Conservation (phyloP, 2,888 invertebrate species). For the Himalopsyche anomala region DNA sequence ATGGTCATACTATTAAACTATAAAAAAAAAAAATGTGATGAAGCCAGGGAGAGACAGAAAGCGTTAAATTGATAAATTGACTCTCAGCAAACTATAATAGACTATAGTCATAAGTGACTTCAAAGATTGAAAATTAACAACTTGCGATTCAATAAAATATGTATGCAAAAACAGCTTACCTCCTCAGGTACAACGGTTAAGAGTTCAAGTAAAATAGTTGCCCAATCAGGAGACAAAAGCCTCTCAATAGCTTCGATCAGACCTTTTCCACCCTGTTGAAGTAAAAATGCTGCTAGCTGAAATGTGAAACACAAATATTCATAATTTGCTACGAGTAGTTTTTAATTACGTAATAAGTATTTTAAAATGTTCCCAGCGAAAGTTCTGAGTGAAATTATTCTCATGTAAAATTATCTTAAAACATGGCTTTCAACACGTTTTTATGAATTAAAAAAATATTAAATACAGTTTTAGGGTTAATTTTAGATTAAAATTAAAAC, state of each 20-base stretch:
- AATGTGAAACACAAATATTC: constrained; percentile 66
- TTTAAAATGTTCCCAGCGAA: too few relatives aligned
- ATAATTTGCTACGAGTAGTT: background rate
- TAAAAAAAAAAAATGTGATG: constrained; percentile 47
- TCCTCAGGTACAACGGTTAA: constrained; percentile 92
- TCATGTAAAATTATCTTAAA: too few relatives aligned
- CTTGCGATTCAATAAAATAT: background rate
- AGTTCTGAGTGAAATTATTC: too few relatives aligned
- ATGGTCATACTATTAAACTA: constrained; percentile 76
- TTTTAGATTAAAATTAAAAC: too few relatives aligned
- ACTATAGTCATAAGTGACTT: too few relatives aligned
- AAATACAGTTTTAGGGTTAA: too few relatives aligned
- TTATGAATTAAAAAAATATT: too few relatives aligned
- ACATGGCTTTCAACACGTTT: too few relatives aligned
- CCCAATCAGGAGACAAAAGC: constrained; percentile 77
- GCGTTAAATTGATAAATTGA: constrained; percentile 15
- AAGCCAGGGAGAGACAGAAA: background rate
- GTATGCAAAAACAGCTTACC: constrained; percentile 74
- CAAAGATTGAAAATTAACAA: too few relatives aligned
- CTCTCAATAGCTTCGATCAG: constrained; percentile 86
- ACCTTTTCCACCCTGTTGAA: constrained; percentile 80
- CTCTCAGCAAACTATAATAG: too few relatives aligned
- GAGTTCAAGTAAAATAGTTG: constrained; percentile 84
- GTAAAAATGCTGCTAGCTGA: constrained; percentile 89
- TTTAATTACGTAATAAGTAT: too few relatives aligned